phyloP scores from a whole-genome alignment of 2,113 vertebrate species.

The Tragelaphus scriptus region DNA sequence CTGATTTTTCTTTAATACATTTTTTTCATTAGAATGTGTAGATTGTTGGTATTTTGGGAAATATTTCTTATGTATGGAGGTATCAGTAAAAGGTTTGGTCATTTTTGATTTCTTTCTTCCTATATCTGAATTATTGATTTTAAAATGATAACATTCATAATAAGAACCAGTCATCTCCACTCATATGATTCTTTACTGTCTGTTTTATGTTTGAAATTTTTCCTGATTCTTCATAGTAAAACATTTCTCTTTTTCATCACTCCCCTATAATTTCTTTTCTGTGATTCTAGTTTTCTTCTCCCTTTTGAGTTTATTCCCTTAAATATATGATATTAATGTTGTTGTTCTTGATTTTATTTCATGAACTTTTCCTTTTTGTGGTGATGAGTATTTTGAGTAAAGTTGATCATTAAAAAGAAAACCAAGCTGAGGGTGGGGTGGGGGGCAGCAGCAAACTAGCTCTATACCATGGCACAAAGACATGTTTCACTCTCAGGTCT shows the following conservation, averaged over 20 bases:
- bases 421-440: accelerated
- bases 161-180: background rate
- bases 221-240: background rate
- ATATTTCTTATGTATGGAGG: background rate
- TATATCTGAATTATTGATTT: background rate
- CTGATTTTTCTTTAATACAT: constrained; percentile 44
- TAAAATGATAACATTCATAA: background rate
- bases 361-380: background rate
- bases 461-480: background rate
- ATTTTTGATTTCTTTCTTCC: background rate
- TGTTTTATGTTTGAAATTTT: background rate
- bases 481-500: background rate
- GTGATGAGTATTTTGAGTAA: background rate
- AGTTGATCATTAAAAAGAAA: background rate
- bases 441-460: background rate
- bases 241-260: background rate
- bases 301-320: background rate
- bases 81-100: background rate
- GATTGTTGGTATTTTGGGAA: background rate
- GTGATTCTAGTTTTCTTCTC: background rate
- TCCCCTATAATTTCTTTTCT: background rate
- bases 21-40: constrained; percentile 20
- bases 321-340: background rate
- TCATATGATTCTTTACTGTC: background rate
- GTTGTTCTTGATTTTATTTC: background rate